phyloP scores from a whole-genome alignment of 1,140 invertebrate genomes.

The Bombus affinis region DNA sequence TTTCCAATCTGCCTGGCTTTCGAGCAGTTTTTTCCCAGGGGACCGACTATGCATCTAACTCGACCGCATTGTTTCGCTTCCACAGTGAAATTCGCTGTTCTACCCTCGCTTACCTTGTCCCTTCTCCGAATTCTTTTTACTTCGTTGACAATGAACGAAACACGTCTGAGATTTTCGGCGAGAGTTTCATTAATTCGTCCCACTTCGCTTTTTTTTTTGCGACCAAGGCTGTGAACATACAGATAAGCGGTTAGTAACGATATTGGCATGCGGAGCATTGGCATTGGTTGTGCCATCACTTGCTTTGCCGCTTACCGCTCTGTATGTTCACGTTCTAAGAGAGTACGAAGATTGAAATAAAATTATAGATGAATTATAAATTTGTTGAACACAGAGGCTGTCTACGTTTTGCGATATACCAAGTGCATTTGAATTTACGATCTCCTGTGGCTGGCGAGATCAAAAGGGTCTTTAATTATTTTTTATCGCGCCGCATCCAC shows the following conservation, averaged over 20 bases:
- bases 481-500: constrained; percentile 14
- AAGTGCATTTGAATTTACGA: constrained; percentile 9
- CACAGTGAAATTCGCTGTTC: not conserved
- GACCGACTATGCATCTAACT: constrained; percentile 42
- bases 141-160: not conserved
- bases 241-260: too few relatives aligned
- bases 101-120: not conserved
- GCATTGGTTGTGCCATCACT: too few relatives aligned
- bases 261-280: too few relatives aligned
- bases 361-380: not conserved
- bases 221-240: too few relatives aligned
- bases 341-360: not conserved
- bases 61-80: not conserved
- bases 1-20: constrained; percentile 73
- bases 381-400: constrained; percentile 20
- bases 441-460: not conserved
- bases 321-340: not conserved
- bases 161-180: not conserved
- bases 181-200: not conserved
- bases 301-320: too few relatives aligned
- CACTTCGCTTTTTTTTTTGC: too few relatives aligned
- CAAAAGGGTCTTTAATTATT: constrained; percentile 20
- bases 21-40: constrained; percentile 67
- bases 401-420: not conserved
- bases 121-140: not conserved